Evolutionary conservation across 2,113 vertebrate species (phyloP).

Genomic region (Ammospiza nelsoni): DNA sequence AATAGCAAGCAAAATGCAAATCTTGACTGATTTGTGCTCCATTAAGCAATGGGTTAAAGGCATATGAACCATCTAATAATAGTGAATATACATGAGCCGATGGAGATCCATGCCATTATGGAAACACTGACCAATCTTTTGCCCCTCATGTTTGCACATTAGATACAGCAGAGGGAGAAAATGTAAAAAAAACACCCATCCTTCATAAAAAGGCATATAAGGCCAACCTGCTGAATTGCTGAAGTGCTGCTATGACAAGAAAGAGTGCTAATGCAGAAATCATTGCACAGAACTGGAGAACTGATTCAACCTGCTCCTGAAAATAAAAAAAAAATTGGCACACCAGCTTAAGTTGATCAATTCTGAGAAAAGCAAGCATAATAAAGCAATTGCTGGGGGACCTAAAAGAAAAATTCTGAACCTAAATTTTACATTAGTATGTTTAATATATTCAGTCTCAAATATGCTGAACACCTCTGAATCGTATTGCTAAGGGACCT

Average conservation of each 20-base stretch:
- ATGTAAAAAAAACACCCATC: neutral
- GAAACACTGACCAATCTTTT: neutral
- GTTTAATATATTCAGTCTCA: neutral
- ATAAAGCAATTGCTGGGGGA: neutral
- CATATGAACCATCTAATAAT: neutral
- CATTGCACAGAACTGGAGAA: neutral
- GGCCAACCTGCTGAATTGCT: neutral
- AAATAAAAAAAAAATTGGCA: neutral
- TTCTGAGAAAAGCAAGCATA: neutral
- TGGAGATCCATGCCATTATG: neutral
- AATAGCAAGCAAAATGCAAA: constrained; percentile 58
- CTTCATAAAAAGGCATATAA: neutral
- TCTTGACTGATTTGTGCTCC: constrained; percentile 2
- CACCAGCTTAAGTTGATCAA: neutral
- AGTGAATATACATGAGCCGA: neutral
- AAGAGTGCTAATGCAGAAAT: neutral
- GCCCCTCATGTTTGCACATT: neutral
- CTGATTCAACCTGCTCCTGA: neutral
- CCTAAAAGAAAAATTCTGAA: neutral
- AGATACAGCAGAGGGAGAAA: neutral
- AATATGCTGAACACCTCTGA: neutral
- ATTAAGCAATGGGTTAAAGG: neutral
- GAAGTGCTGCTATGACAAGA: neutral
- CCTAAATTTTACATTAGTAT: neutral
- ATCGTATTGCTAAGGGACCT: neutral